A percentile compares a stretch with the other conserved stretches of the same genome.
These are phyloP conservation scores for Pachydiplax longipennis DNA, from an alignment of 2,888 invertebrate species.

Conservation along the genomic window DNA sequence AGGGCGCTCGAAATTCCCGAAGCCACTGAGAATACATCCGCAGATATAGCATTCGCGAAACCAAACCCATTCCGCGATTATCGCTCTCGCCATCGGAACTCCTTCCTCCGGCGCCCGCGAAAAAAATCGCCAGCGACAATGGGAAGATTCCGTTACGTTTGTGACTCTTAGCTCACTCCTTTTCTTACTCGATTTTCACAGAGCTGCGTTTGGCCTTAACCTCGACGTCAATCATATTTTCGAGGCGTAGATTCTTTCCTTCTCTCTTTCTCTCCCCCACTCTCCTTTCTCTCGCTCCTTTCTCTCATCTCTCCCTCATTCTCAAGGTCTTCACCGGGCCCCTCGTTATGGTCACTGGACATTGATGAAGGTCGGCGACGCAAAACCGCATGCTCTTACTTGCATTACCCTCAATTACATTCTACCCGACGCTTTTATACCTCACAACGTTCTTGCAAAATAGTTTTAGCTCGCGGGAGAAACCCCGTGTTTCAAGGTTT, in stretches of 20 bases:
- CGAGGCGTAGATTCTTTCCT: slow-evolving; percentile 40
- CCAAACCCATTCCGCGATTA: too few relatives aligned
- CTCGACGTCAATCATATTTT: slow-evolving; percentile 44
- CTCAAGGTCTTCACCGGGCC: slow-evolving; percentile 20
- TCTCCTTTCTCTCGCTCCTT: neutral
- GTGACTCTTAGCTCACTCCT: neutral
- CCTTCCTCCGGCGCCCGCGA: neutral
- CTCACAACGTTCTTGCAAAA: slow-evolving; percentile 13
- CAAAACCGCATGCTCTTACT: slow-evolving; percentile 36
- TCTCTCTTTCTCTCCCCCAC: neutral
- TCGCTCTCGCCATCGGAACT: too few relatives aligned
- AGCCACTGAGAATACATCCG: too few relatives aligned
- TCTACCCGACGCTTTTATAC: slow-evolving; percentile 2
- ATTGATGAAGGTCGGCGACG: slow-evolving; percentile 40
- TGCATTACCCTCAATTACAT: slow-evolving; percentile 43
- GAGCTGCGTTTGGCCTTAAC: slow-evolving; percentile 32
- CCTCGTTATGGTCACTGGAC: slow-evolving; percentile 42
- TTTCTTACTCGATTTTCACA: neutral
- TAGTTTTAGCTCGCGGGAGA: slow-evolving; percentile 1
- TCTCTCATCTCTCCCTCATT: neutral
- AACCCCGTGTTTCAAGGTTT: slow-evolving; percentile 1
- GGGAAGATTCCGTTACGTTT: neutral
- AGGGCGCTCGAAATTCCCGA: too few relatives aligned
- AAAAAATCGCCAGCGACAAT: neutral
- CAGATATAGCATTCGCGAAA: too few relatives aligned